Evolutionary conservation across 2,113 vertebrate genomes (phyloP).

Genomic region (Ifrita kowaldi): DNA sequence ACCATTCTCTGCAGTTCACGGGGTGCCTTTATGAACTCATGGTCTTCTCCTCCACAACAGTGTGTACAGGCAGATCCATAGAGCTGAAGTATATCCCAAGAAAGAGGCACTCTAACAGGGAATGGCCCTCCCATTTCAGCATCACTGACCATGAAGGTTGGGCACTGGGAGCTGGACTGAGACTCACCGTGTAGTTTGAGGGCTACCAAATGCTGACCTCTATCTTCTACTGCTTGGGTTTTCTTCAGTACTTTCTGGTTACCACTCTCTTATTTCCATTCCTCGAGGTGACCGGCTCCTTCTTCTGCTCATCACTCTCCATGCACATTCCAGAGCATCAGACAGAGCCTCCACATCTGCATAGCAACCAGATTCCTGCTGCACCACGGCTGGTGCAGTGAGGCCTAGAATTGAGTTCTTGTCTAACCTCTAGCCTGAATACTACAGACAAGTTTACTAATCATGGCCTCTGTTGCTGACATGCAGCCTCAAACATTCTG

Average conservation of each 20-base stretch:
- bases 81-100: not conserved
- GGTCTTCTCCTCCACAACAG: not conserved
- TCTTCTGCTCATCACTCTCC: not conserved
- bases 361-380: not conserved
- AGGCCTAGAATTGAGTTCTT: not conserved
- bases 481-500: not conserved
- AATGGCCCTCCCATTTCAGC: not conserved
- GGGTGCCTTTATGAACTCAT: not conserved
- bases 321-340: not conserved
- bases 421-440: not conserved
- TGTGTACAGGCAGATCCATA: not conserved
- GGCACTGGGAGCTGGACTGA: not conserved
- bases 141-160: not conserved
- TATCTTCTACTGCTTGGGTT: not conserved
- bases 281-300: fast-evolving
- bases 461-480: not conserved
- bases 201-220: not conserved
- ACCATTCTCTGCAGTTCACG: not conserved
- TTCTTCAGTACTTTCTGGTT: not conserved
- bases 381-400: not conserved
- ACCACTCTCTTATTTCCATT: not conserved
- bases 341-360: not conserved
- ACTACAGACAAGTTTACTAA: not conserved
- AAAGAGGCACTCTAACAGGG: not conserved
- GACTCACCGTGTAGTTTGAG: not conserved